Evolutionary conservation across 2,797 vertebrate genomes (phyloP).

Genomic region (Brachymystax lenok): DNA sequence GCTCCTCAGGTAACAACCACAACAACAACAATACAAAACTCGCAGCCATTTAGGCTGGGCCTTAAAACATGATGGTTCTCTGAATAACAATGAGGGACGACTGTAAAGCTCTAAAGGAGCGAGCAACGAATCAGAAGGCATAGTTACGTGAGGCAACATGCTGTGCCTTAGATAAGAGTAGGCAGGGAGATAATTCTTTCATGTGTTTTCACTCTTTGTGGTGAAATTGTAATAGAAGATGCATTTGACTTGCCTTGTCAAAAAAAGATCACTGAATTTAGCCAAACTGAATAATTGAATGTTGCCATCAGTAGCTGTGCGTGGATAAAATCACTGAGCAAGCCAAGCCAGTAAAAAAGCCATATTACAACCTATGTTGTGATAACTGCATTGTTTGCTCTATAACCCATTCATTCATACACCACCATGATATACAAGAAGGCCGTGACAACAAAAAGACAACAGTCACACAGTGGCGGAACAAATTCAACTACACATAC

Average conservation of each 20-base stretch:
- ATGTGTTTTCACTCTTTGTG: not conserved
- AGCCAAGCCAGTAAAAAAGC: no score
- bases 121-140: not conserved
- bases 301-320: not conserved
- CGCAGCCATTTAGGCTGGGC: not conserved
- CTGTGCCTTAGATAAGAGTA: not conserved
- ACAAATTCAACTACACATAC: no score
- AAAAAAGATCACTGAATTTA: not conserved
- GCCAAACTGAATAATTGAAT: not conserved
- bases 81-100: not conserved
- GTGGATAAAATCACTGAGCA: no score
- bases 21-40: constrained; percentile 9
- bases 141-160: not conserved
- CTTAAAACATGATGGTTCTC: not conserved
- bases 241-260: not conserved
- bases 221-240: not conserved
- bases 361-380: no score
- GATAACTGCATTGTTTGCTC: no score
- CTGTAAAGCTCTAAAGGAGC: not conserved
- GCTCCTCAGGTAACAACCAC: constrained; percentile 86
- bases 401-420: no score
- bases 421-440: no score
- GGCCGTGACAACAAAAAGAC: no score
- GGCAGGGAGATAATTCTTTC: not conserved
- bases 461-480: no score